Evolutionary conservation across 2,113 vertebrate genomes (phyloP).

Genomic region (Colinus virginianus): DNA sequence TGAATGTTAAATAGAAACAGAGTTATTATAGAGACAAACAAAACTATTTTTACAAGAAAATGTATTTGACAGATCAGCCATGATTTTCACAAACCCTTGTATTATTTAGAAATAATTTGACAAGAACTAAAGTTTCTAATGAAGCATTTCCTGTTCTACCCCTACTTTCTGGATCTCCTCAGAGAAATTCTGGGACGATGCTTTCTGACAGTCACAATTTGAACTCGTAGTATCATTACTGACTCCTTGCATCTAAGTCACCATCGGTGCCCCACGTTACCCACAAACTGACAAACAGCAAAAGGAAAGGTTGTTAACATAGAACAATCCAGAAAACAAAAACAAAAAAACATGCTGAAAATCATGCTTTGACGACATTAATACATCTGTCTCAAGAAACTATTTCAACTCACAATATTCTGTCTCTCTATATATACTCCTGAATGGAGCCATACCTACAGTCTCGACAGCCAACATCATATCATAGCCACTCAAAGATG

Average conservation of each 20-base stretch:
- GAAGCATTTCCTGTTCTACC: background rate
- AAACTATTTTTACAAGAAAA: background rate
- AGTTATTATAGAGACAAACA: background rate
- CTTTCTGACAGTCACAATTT: background rate
- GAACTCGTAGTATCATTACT: background rate
- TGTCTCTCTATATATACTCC: background rate
- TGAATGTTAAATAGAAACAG: background rate
- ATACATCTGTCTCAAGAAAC: background rate
- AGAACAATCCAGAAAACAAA: background rate
- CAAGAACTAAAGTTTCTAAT: background rate
- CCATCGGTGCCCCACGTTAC: background rate
- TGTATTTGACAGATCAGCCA: background rate
- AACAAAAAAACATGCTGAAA: background rate
- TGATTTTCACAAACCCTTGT: fast-evolving
- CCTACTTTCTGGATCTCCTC: background rate
- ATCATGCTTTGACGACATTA: background rate
- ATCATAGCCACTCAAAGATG: background rate
- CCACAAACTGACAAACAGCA: background rate
- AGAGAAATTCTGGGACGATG: background rate
- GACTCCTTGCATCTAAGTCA: background rate
- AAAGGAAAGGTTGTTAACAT: background rate
- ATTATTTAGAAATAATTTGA: background rate
- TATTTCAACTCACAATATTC: background rate
- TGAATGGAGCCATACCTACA: background rate
- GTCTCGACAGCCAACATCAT: background rate